Percentiles rank a stretch among this genome's conserved stretches.
These are phyloP conservation scores for Zapornia atra DNA, from an alignment of 2,113 vertebrate genomes.

Conservation along the genomic window DNA sequence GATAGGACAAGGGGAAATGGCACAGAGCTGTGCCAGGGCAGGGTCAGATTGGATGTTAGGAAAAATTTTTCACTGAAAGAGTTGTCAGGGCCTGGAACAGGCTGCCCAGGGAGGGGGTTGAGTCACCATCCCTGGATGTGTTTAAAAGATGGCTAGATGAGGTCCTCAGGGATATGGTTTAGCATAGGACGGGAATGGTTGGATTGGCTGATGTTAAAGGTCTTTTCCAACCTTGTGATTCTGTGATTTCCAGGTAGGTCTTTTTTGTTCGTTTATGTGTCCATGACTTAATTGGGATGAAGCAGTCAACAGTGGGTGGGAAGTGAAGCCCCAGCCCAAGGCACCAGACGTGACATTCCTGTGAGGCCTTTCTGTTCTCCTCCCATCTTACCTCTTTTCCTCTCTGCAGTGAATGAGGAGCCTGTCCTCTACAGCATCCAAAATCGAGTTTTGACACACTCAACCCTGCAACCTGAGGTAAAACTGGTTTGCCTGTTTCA, in stretches of 20 bases:
- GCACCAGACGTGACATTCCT: neutral
- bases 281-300: neutral
- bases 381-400: neutral
- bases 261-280: neutral
- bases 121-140: no score
- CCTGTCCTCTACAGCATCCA: neutral
- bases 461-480: neutral
- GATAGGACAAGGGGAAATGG: no score
- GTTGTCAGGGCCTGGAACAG: no score
- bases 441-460: neutral
- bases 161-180: no score
- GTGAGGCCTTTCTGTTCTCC: neutral
- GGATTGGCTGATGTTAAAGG: no score
- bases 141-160: no score
- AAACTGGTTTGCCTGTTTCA: neutral
- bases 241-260: neutral
- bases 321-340: neutral
- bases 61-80: no score
- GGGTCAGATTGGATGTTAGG: no score
- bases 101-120: no score
- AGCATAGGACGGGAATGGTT: no score
- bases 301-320: neutral
- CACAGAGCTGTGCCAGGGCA: no score
- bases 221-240: no score
- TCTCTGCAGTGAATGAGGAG: neutral